These are phyloP conservation scores for Boloria euphrosyne DNA, from an alignment of 2,888 invertebrate genomes.

Conservation along the genomic window DNA sequence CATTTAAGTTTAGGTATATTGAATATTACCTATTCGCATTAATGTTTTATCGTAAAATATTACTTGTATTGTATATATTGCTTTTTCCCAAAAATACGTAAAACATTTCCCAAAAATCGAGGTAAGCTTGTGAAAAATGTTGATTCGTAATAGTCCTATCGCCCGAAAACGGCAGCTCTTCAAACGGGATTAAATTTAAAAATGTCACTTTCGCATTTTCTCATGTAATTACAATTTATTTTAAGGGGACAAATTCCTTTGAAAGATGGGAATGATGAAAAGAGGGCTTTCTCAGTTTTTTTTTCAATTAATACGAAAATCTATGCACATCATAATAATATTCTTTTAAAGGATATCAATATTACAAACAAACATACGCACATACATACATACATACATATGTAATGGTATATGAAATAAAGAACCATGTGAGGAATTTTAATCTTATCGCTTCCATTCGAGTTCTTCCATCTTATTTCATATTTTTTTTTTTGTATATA, in stretches of 20 bases:
- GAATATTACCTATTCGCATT: too few relatives aligned
- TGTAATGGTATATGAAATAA: too few relatives aligned
- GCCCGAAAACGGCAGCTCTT: not conserved
- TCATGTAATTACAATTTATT: conserved; percentile 21
- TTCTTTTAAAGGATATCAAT: too few relatives aligned
- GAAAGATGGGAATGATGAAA: not conserved
- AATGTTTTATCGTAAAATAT: not conserved
- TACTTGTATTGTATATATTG: not conserved
- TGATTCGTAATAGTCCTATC: conserved; percentile 9
- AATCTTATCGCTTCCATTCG: too few relatives aligned
- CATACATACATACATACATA: too few relatives aligned
- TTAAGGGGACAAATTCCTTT: conserved; percentile 13
- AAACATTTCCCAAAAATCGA: not conserved
- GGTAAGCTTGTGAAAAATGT: conserved; percentile 5
- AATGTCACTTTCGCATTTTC: conserved; percentile 18
- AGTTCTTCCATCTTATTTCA: too few relatives aligned
- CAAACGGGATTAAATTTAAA: conserved; percentile 26
- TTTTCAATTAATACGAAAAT: not conserved
- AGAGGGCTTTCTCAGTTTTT: too few relatives aligned
- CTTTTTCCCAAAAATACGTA: not conserved
- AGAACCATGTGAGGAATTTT: too few relatives aligned
- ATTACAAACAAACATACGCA: too few relatives aligned
- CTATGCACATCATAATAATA: too few relatives aligned
- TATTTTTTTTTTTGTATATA: too few relatives aligned
- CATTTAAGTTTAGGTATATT: too few relatives aligned